Evolutionary conservation across 2,113 vertebrate species (phyloP).

Genomic region (Percina caprodes): DNA sequence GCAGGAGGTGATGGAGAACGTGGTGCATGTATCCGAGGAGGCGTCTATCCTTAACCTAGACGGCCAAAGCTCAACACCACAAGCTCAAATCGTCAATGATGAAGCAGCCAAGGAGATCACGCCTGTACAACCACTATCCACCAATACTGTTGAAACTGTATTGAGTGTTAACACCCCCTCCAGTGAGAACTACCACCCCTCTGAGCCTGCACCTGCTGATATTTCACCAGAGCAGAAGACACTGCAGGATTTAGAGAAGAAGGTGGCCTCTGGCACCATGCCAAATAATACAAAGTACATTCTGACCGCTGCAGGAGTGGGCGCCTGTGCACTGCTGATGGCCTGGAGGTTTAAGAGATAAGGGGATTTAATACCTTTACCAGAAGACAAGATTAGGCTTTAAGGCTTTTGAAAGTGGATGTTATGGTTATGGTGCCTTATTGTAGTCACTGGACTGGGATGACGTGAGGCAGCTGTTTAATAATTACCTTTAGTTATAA

Average conservation of each 20-base stretch:
- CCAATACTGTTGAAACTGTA: not conserved
- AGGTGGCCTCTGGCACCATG: not conserved
- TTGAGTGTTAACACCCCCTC: not conserved
- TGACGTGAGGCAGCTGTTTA: slow-evolving; percentile 47
- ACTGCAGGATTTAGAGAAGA: slow-evolving; percentile 19
- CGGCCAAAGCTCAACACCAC: slow-evolving; percentile 36
- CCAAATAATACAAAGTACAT: slow-evolving; percentile 55
- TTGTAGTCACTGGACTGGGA: slow-evolving; percentile 33
- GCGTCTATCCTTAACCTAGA: slow-evolving; percentile 66
- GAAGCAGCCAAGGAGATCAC: slow-evolving; percentile 34
- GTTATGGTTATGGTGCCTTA: slow-evolving; percentile 55
- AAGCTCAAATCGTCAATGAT: slow-evolving; percentile 32
- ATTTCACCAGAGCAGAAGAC: not conserved
- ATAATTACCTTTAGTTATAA: slow-evolving; percentile 54
- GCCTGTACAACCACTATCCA: not conserved
- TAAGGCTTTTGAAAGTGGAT: slow-evolving; percentile 35
- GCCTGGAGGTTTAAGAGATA: slow-evolving; percentile 76
- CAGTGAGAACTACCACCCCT: not conserved
- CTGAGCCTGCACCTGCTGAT: slow-evolving; percentile 18
- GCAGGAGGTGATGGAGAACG: slow-evolving; percentile 38
- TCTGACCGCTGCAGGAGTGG: slow-evolving; percentile 71
- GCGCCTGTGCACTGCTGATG: slow-evolving; percentile 65
- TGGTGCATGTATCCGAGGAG: slow-evolving; percentile 40
- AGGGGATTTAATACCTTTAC: slow-evolving; percentile 46
- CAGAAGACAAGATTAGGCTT: slow-evolving; percentile 37